Evolutionary conservation across 2,888 invertebrate species (phyloP), one percentile per base, ranked within the genome.

Genomic region (Volucella zonaria): DNA sequence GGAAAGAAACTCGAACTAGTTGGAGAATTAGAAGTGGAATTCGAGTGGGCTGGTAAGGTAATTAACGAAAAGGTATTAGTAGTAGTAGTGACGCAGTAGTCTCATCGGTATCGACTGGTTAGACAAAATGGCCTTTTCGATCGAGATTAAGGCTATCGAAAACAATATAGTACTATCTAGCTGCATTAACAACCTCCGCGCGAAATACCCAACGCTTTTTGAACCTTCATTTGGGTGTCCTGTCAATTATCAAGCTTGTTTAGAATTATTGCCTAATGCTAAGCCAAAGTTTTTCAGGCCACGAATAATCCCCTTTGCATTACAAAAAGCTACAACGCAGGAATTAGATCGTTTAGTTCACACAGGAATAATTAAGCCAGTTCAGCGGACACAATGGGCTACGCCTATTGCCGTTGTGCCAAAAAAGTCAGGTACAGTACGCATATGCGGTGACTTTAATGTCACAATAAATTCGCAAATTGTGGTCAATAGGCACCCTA

Each of bases 311-410:
- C 73, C 73, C 4, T 73, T 61, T 40, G 71, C 73, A 23, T 51
- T 73, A 2, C 61, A 61, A 42, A 31, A 73, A 15, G 51, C 49
- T 31, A 62, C 73, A 8, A 73, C 61, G 31, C 51, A 61, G 1
- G 62, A 61, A 54, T 11, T 73, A 12, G 54, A 73, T 3, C 73
- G 62, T 4, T 23, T 62, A 8, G 52, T 54, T 1, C 8, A 54
- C 40, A 14, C 54, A 11, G 73, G 62, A 14, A 73, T 62, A 38
- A 62, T 73, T 12, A 61, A 62, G 2, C 54, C 54, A 9, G 62
- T 62, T 43, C 62, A 73, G 43, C 73, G 54, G 42, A 54, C 73
- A 10, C 43, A 73, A 31, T 73, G 67, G 67, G 67, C 67, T 68
- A 45, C 67, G 56, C 67, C 67, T 12, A 68, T 68, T 10, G 67